Conservation (phyloP, 2,113 vertebrate genomes). For the Toxotes jaculatrix region DNA sequence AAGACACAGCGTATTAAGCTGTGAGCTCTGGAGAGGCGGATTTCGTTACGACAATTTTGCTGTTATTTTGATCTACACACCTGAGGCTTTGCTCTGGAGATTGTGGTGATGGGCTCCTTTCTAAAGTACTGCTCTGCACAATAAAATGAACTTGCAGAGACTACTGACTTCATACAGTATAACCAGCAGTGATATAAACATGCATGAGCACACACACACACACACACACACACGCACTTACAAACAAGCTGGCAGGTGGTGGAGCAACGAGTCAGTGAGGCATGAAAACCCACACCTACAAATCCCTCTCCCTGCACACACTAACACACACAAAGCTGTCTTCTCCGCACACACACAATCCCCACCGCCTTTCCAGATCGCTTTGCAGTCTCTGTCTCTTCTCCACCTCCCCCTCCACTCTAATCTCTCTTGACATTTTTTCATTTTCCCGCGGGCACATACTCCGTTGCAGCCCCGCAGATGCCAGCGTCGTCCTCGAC, state of each 20-base stretch:
- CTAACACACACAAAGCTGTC: constrained; percentile 14
- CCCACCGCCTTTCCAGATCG: constrained; percentile 15
- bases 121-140: not conserved
- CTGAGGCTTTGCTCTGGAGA: not conserved
- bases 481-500: constrained; percentile 34
- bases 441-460: constrained; percentile 31
- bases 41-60: not conserved
- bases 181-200: constrained; percentile 18
- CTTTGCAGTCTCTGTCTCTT: constrained; percentile 15
- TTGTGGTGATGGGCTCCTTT: not conserved
- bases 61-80: not conserved
- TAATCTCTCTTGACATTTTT: constrained; percentile 66
- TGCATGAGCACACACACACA: constrained; percentile 3
- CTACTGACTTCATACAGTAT: constrained; percentile 11
- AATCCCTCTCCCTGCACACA: constrained; percentile 16
- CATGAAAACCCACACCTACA: constrained; percentile 37
- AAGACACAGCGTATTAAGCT: too few relatives aligned
- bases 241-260: constrained; percentile 52
- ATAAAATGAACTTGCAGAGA: constrained; percentile 21
- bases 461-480: constrained; percentile 17
- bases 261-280: constrained; percentile 36
- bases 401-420: not conserved
- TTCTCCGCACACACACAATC: constrained; percentile 5
- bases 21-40: not conserved
- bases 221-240: constrained; percentile 12